Evolutionary conservation across 1,140 invertebrate genomes (phyloP), one percentile per base, ranked within the genome.

Genomic region (Brevipalpus yothersi): DNA sequence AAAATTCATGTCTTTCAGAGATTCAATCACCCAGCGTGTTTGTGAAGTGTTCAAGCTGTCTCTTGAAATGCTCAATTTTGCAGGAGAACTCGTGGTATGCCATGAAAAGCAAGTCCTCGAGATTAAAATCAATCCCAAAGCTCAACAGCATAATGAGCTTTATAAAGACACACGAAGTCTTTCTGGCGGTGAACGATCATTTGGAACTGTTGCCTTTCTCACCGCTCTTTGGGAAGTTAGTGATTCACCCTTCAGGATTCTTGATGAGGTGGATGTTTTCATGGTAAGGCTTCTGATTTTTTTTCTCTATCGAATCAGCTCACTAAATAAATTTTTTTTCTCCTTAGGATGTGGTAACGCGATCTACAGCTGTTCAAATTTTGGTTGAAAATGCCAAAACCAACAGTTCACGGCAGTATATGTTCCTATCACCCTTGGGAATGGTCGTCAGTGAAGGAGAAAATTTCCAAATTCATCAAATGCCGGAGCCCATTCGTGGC

Each of bases 211-310:
- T 10, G 85, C 87, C 17, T 90, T 97, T 67, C 80, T 98, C 60
- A 78, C 96, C 66, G 79, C 92, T 4, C 73, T 98, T 13, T 97
- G 93, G 93, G 82, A 87, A 49, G 82, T 81, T 57, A 83, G 87
- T 66, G 79, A 84, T 62, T 78, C 86, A 60, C 93, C 93, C 0
- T 95, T 97, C 71, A 84, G 88, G 69, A 90, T 94, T 68, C 75
- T 97, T 51, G 93, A 97, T 70, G 93, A 98, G 75, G 96, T 96
- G 71, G 93, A 97, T 70, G 91, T 97, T 0, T 98, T 91, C 69
- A 95, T 97, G 84, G 91, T 75, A 67, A 66, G 67, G 4, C 2
- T 45, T 13, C 9, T 4, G 12, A 45, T 45, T 45, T 9, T 17
- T 15, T 58, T 49, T 19, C 17, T 31, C 11, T 15, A 11, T 45